Percentiles rank a stretch among this genome's conserved stretches.
Conservation (phyloP, 2,797 vertebrate genomes). For the Acanthiza pusilla region DNA sequence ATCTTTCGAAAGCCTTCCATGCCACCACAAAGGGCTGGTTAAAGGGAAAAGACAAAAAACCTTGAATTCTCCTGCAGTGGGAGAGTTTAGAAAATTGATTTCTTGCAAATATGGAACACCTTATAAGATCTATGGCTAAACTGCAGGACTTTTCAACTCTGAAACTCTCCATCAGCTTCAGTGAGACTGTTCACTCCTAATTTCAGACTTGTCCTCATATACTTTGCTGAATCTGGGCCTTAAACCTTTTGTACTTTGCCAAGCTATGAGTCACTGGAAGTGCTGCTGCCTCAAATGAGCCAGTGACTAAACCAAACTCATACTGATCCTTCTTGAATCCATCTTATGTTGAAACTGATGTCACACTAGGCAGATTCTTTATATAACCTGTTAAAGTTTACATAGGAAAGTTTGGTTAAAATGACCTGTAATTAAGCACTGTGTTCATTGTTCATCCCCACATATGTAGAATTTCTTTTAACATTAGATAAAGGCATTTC, state of each 20-base stretch:
- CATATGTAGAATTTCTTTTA: background rate
- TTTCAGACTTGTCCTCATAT: background rate
- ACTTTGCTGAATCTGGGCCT: background rate
- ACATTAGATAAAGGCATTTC: background rate
- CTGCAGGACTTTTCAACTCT: background rate
- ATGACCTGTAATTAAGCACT: background rate
- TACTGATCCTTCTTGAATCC: background rate
- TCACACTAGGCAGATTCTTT: background rate
- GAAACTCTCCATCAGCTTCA: background rate
- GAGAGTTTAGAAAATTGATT: background rate
- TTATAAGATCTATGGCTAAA: background rate
- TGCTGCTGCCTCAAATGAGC: background rate
- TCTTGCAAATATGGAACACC: background rate
- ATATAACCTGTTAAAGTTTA: background rate
- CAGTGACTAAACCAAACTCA: background rate
- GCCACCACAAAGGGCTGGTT: background rate
- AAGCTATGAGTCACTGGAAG: background rate
- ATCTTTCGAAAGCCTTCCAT: background rate
- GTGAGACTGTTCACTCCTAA: background rate
- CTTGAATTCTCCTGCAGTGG: background rate
- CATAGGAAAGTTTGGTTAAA: background rate
- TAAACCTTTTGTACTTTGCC: background rate
- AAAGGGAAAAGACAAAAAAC: background rate
- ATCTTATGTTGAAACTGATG: background rate
- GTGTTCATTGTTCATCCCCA: background rate